Conservation (phyloP, 2,888 invertebrate species). For the Yponomeuta plumbellus region DNA sequence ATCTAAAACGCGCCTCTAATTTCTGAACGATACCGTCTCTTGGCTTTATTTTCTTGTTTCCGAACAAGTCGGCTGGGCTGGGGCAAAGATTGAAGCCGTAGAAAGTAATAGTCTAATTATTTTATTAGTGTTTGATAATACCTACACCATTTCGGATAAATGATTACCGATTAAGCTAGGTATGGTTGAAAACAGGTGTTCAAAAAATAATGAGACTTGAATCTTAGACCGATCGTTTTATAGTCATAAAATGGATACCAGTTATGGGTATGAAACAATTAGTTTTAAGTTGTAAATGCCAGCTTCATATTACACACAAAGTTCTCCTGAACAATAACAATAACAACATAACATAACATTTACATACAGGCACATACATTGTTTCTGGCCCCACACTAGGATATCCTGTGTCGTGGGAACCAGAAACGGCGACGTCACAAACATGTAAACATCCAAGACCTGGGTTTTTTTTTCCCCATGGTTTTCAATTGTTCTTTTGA, state of each 20-base stretch:
- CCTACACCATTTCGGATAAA: not conserved
- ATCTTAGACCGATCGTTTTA: not conserved
- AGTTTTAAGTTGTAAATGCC: too few species aligned
- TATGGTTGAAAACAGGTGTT: not conserved
- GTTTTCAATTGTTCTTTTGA: too few species aligned
- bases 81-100: conserved; percentile 13
- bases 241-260: not conserved
- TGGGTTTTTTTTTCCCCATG: too few species aligned
- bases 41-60: conserved; percentile 18
- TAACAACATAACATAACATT: too few species aligned
- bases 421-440: too few species aligned
- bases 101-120: not conserved
- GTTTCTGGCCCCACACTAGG: too few species aligned
- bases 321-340: too few species aligned
- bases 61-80: conserved; percentile 10
- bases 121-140: not conserved
- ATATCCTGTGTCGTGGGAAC: too few species aligned
- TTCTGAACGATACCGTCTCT: conserved; percentile 18
- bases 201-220: not conserved
- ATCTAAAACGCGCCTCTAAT: conserved; percentile 19
- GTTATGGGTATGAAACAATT: too few species aligned
- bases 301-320: too few species aligned
- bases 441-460: too few species aligned
- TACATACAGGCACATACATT: too few species aligned
- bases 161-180: not conserved